These are phyloP conservation scores for Neoaliturus tenellus DNA, from an alignment of 2,888 invertebrate genomes.

Conservation along the genomic window DNA sequence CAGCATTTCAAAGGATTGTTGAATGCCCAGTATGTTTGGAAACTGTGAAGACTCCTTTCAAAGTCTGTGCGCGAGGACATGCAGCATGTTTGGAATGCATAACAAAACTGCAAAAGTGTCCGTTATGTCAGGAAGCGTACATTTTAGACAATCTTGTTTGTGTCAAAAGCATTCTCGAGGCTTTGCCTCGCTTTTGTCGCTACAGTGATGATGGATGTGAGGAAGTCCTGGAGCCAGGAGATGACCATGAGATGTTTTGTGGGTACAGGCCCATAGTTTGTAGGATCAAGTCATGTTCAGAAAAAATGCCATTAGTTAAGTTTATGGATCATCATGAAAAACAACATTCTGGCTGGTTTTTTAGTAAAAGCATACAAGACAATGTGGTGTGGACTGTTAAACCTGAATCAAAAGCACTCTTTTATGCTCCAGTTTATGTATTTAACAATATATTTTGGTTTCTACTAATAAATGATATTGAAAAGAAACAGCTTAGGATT, in stretches of 20 bases:
- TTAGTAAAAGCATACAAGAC: neutral
- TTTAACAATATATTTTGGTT: neutral
- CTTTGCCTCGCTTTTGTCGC: neutral
- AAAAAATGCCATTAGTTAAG: neutral
- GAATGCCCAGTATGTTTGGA: neutral
- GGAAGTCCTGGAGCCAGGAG: neutral
- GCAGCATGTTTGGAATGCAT: neutral
- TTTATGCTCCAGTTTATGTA: neutral
- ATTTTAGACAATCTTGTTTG: neutral
- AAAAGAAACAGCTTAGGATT: neutral
- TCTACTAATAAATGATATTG: neutral
- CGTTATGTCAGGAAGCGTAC: neutral
- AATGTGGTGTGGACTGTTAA: neutral
- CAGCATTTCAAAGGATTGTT: neutral
- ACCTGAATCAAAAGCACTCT: neutral
- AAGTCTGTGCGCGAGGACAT: neutral
- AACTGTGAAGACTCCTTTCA: neutral
- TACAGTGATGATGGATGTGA: conserved; percentile 15
- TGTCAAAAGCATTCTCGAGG: neutral
- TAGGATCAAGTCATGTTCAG: neutral
- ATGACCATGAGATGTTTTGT: neutral
- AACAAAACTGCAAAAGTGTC: neutral
- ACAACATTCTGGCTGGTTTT: neutral
- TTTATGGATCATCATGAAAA: neutral
- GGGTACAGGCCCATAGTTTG: neutral